Evolutionary conservation across 2,888 invertebrate species (phyloP).

Genomic region (Meandrusa payeni): DNA sequence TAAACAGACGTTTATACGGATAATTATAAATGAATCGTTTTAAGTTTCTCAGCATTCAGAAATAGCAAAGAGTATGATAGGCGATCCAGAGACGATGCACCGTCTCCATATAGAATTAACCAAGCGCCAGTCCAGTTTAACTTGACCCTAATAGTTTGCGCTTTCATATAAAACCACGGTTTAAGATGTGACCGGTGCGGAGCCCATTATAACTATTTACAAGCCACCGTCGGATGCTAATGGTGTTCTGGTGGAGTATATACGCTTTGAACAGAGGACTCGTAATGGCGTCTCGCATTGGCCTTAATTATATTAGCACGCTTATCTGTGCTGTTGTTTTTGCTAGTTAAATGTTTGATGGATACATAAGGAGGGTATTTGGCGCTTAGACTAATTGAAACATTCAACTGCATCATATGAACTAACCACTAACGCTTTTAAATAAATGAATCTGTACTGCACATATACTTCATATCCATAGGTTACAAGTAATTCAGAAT

Average conservation of each 20-base stretch:
- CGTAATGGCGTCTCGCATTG: background rate
- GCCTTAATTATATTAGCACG: slow-evolving; percentile 5
- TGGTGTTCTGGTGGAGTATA: slow-evolving; percentile 1
- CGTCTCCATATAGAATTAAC: slow-evolving; percentile 37
- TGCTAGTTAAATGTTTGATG: background rate
- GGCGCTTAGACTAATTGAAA: too few relatives aligned
- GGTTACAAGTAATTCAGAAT: too few relatives aligned
- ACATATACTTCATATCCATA: too few relatives aligned
- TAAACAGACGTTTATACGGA: too few relatives aligned
- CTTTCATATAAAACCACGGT: slow-evolving; percentile 35
- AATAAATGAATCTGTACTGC: too few relatives aligned
- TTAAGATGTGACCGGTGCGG: slow-evolving; percentile 1
- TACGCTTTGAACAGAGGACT: slow-evolving; percentile 6
- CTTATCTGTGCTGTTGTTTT: background rate
- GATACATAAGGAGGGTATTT: background rate
- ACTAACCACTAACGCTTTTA: too few relatives aligned
- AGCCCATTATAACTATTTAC: slow-evolving; percentile 11
- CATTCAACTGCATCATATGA: too few relatives aligned
- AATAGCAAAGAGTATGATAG: slow-evolving; percentile 24
- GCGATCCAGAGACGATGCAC: slow-evolving; percentile 34
- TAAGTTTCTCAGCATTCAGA: slow-evolving; percentile 23
- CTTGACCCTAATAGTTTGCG: slow-evolving; percentile 38
- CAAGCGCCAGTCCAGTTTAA: slow-evolving; percentile 38
- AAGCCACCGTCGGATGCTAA: slow-evolving; percentile 1
- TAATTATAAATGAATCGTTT: too few relatives aligned